A percentile compares a stretch with the other conserved stretches of the same genome.
Conservation (phyloP, 2,113 vertebrate species). For the Cariama cristata region DNA sequence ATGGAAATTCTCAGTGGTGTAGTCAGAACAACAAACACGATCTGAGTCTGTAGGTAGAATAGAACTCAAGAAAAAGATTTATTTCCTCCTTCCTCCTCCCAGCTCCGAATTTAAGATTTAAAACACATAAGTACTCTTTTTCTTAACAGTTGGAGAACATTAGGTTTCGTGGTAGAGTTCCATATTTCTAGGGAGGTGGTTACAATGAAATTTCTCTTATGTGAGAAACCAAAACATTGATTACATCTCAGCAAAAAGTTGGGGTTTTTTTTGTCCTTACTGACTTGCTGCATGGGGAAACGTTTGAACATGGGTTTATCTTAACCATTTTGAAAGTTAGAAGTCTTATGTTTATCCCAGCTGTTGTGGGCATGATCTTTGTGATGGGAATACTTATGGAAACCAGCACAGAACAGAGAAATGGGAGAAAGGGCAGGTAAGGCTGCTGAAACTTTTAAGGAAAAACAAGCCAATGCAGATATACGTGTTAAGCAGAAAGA, state of each 20-base stretch:
- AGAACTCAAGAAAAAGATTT: background rate
- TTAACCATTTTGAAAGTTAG: background rate
- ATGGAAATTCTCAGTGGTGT: background rate
- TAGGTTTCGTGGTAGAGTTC: background rate
- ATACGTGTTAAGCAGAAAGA: background rate
- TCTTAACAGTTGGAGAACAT: background rate
- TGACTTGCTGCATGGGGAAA: background rate
- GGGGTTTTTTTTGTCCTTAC: background rate
- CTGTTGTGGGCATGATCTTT: background rate
- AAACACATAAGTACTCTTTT: background rate
- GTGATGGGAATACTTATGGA: background rate
- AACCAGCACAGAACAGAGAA: background rate
- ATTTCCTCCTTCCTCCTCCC: background rate
- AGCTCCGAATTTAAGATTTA: background rate
- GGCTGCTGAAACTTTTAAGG: fast-evolving
- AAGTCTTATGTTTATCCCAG: background rate
- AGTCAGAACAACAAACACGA: background rate
- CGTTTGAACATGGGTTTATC: background rate
- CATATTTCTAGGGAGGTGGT: background rate
- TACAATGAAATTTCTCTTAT: background rate
- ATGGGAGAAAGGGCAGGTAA: background rate
- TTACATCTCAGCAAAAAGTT: background rate
- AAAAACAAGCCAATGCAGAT: background rate
- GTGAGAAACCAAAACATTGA: background rate
- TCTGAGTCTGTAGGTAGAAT: background rate